A percentile compares a stretch with the other conserved stretches of the same genome.
These are phyloP conservation scores for Borostomias antarcticus DNA, from an alignment of 2,797 vertebrate species.

Conservation along the genomic window DNA sequence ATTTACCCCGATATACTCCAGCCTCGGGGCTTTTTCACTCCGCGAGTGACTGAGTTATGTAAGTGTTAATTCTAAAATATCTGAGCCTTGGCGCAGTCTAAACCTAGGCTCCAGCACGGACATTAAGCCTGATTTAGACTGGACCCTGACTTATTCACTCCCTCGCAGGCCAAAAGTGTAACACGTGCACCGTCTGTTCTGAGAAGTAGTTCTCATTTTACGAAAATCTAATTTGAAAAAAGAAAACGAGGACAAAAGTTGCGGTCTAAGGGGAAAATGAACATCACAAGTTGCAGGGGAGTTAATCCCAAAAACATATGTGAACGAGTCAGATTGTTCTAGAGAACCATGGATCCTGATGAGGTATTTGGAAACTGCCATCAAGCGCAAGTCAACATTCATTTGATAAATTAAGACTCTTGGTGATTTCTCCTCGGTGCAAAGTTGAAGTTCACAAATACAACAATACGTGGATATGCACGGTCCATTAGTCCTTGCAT, in stretches of 20 bases:
- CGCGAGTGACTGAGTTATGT: conserved; percentile 33
- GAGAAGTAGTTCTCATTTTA: conserved; percentile 25
- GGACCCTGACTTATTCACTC: background rate
- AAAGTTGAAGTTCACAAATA: conserved; percentile 33
- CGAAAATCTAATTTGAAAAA: conserved; percentile 37
- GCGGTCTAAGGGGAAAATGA: conserved; percentile 34
- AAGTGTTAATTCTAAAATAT: conserved; percentile 43
- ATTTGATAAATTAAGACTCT: conserved; percentile 63
- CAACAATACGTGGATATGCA: conserved; percentile 47
- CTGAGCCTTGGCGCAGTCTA: conserved; percentile 16
- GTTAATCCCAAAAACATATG: conserved; percentile 65
- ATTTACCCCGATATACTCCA: conserved; percentile 10
- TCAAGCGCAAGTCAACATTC: conserved; percentile 48
- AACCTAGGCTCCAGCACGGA: conserved; percentile 6
- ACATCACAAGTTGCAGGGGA: conserved; percentile 30
- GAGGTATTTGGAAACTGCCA: conserved; percentile 67
- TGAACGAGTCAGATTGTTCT: conserved; percentile 54
- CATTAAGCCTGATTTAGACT: conserved; percentile 17
- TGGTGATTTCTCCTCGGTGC: conserved; percentile 51
- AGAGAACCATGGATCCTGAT: conserved; percentile 57
- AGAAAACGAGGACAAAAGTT: conserved; percentile 5
- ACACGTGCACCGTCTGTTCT: conserved; percentile 17
- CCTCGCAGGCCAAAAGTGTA: conserved; percentile 20
- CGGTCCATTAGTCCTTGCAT: conserved; percentile 61
- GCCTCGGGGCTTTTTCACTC: conserved; percentile 28